Evolutionary conservation across 2,113 vertebrate genomes (phyloP).

Genomic region (Petrocephalus zakoni): DNA sequence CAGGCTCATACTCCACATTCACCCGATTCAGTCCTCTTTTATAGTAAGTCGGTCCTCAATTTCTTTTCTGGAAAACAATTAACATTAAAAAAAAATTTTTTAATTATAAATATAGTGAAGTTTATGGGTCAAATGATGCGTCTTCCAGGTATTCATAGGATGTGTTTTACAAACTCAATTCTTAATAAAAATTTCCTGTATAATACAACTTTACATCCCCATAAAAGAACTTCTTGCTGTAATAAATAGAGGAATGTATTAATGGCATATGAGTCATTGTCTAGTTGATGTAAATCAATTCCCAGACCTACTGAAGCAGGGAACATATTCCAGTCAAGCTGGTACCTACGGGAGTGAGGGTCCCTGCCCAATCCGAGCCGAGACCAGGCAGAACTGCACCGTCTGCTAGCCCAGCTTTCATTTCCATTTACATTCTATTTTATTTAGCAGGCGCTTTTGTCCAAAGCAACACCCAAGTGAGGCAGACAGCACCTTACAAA

Average conservation of each 20-base stretch:
- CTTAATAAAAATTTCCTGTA: background rate
- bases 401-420: background rate
- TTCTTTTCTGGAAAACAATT: background rate
- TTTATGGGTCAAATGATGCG: background rate
- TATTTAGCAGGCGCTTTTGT: background rate
- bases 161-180: background rate
- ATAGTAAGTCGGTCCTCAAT: background rate
- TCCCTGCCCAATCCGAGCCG: background rate
- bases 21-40: background rate
- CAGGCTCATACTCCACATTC: background rate
- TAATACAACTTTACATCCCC: background rate
- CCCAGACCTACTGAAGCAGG: background rate
- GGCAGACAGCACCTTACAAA: background rate
- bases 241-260: background rate
- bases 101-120: background rate
- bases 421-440: background rate
- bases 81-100: background rate
- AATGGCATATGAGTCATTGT: conserved; percentile 8
- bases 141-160: background rate
- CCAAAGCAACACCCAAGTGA: background rate
- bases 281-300: background rate
- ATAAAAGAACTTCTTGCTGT: background rate
- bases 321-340: background rate
- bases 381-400: background rate
- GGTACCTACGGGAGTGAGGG: background rate